Evolutionary conservation across 2,888 invertebrate species (phyloP).

Genomic region (Diaphora mendica): DNA sequence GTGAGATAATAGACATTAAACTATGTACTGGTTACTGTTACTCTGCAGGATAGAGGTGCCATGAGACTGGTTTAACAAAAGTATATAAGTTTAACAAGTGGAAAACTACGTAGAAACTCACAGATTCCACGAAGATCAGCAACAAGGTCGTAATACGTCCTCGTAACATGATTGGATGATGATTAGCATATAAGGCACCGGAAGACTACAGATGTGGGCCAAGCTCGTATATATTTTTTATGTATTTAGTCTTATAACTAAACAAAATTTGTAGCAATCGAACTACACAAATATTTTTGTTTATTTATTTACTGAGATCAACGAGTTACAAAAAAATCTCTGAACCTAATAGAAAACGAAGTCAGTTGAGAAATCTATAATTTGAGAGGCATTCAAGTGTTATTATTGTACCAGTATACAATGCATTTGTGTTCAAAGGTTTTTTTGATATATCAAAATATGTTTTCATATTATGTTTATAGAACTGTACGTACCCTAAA

Average conservation of each 20-base stretch:
- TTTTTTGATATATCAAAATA: not conserved
- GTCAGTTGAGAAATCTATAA: not conserved
- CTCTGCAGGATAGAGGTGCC: constrained; percentile 24
- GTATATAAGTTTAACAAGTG: not conserved
- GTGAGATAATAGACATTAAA: not conserved
- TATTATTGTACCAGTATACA: not conserved
- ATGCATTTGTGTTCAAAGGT: not conserved
- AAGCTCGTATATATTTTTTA: constrained; percentile 54
- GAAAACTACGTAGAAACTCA: not conserved
- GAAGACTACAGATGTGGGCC: constrained; percentile 51
- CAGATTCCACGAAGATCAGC: constrained; percentile 10
- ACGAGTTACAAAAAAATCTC: not conserved
- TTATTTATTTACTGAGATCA: constrained; percentile 5
- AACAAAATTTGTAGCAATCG: constrained; percentile 19
- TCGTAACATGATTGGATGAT: constrained; percentile 35
- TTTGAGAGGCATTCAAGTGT: not conserved
- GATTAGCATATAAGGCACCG: constrained; percentile 46
- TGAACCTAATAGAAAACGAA: not conserved
- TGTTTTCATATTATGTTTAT: constrained; percentile 1
- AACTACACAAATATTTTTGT: constrained; percentile 13
- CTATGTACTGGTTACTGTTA: not conserved
- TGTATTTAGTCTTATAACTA: constrained; percentile 37
- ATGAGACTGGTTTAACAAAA: constrained; percentile 39
- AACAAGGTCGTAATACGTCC: constrained; percentile 14
- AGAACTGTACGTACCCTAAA: constrained; percentile 14